A percentile compares a stretch with the other conserved stretches of the same genome.
Conservation (phyloP, 1,140 invertebrate genomes). For the Sesamia nonagrioides region DNA sequence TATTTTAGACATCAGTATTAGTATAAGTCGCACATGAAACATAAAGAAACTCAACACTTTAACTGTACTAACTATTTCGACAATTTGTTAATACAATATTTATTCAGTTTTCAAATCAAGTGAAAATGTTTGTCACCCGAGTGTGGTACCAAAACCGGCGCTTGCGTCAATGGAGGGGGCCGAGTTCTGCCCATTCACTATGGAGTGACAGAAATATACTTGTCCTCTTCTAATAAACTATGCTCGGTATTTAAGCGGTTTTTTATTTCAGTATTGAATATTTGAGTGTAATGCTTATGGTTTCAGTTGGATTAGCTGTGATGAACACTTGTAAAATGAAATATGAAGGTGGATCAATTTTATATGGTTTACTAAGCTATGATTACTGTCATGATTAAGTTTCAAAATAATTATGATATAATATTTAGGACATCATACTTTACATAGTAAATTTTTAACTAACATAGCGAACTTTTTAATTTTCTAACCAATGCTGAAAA, state of each 20-base stretch:
- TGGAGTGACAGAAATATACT: constrained; percentile 67
- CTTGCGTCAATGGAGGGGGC: constrained; percentile 77
- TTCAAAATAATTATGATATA: no score
- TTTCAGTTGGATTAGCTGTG: constrained; percentile 39
- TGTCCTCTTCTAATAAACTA: constrained; percentile 70
- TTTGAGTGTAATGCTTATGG: constrained; percentile 35
- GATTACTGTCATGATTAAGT: no score
- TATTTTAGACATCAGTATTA: not conserved
- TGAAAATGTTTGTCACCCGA: constrained; percentile 77
- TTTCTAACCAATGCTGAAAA: no score
- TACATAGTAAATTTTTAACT: no score
- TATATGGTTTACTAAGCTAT: no score
- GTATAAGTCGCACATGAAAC: not conserved
- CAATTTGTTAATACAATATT: constrained; percentile 35
- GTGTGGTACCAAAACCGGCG: constrained; percentile 78
- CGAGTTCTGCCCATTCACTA: constrained; percentile 72
- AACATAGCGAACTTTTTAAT: no score
- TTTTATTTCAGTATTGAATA: constrained; percentile 45
- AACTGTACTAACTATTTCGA: constrained; percentile 1
- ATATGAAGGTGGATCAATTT: not conserved
- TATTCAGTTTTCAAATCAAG: constrained; percentile 46
- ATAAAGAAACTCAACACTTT: not conserved
- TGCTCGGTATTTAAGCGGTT: constrained; percentile 47
- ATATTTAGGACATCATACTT: no score
- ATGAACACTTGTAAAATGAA: constrained; percentile 26